A percentile compares a stretch with the other conserved stretches of the same genome.
phyloP scores from a whole-genome alignment of 2,797 vertebrate genomes.

The Mormyrus hasselquistii region DNA sequence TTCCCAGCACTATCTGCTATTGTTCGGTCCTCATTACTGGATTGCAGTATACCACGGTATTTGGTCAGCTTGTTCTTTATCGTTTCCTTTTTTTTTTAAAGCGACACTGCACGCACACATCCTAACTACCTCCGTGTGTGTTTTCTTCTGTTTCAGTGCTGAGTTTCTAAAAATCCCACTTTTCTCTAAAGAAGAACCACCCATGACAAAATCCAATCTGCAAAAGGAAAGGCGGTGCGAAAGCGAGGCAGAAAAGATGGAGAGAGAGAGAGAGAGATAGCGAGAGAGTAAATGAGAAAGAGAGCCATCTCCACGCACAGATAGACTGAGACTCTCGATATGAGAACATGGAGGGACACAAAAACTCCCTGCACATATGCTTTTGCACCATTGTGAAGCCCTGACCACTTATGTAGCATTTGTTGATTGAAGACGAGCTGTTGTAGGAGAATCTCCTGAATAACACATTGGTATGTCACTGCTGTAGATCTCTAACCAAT shows the following conservation, averaged over 20 bases:
- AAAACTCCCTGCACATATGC: neutral
- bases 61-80: neutral
- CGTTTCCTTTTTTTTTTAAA: neutral
- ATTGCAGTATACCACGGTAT: constrained; percentile 4
- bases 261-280: constrained; percentile 30
- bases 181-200: constrained; percentile 43
- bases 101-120: neutral
- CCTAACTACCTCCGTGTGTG: constrained; percentile 26
- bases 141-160: constrained; percentile 58
- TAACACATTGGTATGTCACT: neutral
- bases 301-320: constrained; percentile 20
- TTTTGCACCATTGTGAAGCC: neutral
- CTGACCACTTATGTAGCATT: constrained; percentile 16
- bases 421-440: neutral
- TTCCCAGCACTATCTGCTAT: neutral
- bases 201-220: constrained; percentile 41
- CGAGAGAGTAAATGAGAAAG: constrained; percentile 20
- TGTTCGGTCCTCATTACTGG: neutral
- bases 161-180: constrained; percentile 62
- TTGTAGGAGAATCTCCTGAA: neutral
- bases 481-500: neutral
- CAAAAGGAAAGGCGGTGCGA: constrained; percentile 21
- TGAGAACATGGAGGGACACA: neutral
- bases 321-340: constrained; percentile 14
- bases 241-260: constrained; percentile 34